Evolutionary conservation across 2,797 vertebrate genomes (phyloP).

Genomic region (Dromococcyx pavoninus): DNA sequence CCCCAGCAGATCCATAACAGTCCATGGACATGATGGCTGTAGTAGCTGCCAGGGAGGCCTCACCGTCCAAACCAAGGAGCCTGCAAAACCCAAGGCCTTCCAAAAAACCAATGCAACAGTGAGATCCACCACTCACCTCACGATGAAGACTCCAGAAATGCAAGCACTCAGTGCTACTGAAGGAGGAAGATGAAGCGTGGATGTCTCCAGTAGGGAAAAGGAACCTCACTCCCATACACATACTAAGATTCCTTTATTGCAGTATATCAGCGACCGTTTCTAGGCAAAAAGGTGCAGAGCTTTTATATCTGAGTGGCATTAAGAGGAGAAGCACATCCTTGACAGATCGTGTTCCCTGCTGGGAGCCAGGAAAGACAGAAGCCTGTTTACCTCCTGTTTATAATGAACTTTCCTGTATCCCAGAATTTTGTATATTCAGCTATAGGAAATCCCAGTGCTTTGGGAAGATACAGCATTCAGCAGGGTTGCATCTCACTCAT

Average conservation of each 20-base stretch:
- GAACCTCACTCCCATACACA: neutral
- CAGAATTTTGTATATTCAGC: neutral
- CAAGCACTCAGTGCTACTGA: neutral
- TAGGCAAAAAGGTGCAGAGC: neutral
- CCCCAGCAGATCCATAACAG: neutral
- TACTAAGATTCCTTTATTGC: neutral
- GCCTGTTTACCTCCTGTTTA: accelerated
- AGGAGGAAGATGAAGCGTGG: neutral
- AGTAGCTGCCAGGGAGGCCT: neutral
- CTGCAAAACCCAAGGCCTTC: neutral
- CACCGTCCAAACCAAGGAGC: neutral
- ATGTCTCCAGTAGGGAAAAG: neutral
- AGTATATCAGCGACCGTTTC: neutral
- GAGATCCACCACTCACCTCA: neutral
- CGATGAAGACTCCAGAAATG: neutral
- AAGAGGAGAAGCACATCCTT: neutral
- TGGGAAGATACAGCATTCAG: neutral
- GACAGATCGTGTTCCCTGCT: neutral
- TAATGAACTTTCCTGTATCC: neutral
- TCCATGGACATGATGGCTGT: accelerated
- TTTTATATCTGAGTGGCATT: neutral
- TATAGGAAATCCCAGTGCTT: accelerated
- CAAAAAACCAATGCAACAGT: neutral
- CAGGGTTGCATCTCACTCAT: neutral
- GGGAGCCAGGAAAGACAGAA: neutral